Conservation (phyloP, 1,140 invertebrate species). For the Cotesia vestalis region DNA sequence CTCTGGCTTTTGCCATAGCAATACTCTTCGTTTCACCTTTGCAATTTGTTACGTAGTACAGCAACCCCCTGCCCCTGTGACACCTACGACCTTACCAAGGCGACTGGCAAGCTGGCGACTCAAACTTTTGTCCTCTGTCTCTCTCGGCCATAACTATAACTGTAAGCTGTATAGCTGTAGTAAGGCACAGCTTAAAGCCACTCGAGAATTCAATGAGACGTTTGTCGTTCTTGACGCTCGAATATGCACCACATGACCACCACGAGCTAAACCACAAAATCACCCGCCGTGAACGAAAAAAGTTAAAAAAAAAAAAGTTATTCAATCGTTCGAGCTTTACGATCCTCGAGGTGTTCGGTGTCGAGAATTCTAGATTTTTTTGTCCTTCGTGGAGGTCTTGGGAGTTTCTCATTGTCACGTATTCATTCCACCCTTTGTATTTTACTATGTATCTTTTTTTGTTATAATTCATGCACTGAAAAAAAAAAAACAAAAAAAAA, state of each 20-base stretch:
- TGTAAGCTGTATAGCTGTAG: too few species aligned
- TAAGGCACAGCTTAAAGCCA: not conserved
- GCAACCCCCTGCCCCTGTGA: slow-evolving; percentile 40
- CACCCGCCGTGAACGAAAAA: slow-evolving; percentile 22
- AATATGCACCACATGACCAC: slow-evolving; percentile 5
- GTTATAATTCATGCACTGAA: slow-evolving; percentile 13
- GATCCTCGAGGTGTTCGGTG: slow-evolving; percentile 18
- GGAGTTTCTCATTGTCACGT: slow-evolving; percentile 14
- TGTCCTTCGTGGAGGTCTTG: slow-evolving; percentile 7
- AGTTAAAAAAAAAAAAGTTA: slow-evolving; percentile 26
- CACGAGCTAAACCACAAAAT: slow-evolving; percentile 35
- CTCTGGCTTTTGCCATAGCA: too few species aligned
- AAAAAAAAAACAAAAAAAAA: slow-evolving; percentile 38
- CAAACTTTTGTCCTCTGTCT: too few species aligned
- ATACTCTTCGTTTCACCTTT: not conserved
- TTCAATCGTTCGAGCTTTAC: slow-evolving; percentile 38
- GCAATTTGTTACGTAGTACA: slow-evolving; percentile 39
- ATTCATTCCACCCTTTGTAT: slow-evolving; percentile 14
- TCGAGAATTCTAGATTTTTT: slow-evolving; percentile 6
- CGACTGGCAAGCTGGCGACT: slow-evolving; percentile 29
- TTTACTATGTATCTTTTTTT: not conserved
- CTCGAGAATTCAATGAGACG: slow-evolving; percentile 39
- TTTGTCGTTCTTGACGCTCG: slow-evolving; percentile 7
- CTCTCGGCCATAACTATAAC: too few species aligned
- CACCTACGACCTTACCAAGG: slow-evolving; percentile 49